Percentiles rank a stretch among this genome's conserved stretches.
Evolutionary conservation across 2,797 vertebrate genomes (phyloP).

Genomic region (Tamandua tetradactyla): DNA sequence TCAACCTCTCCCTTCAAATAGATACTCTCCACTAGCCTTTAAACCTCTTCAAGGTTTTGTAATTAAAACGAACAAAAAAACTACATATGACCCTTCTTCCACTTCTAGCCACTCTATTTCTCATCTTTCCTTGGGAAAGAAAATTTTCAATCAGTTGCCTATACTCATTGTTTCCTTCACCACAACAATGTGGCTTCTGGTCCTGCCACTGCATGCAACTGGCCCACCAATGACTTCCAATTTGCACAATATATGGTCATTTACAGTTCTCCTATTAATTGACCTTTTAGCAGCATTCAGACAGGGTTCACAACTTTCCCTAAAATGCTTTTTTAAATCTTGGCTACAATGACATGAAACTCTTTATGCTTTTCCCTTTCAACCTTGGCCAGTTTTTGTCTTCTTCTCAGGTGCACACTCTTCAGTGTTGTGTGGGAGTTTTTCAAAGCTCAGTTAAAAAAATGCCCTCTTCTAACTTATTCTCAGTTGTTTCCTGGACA

Average conservation of each 20-base stretch:
- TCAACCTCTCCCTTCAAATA: neutral
- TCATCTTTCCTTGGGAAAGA: neutral
- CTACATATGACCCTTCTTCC: neutral
- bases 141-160: neutral
- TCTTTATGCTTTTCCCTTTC: neutral
- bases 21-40: neutral
- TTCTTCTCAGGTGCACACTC: neutral
- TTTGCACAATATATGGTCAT: neutral
- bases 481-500: neutral
- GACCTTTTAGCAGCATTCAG: neutral
- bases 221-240: neutral
- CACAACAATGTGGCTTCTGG: neutral
- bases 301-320: neutral
- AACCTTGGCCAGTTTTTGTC: neutral
- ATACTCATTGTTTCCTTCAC: neutral
- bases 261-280: neutral
- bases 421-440: neutral
- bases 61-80: neutral
- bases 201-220: neutral
- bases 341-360: neutral
- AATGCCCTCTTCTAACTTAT: neutral
- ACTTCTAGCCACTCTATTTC: neutral
- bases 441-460: neutral
- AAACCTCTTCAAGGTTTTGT: neutral
- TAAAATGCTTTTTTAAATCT: neutral